Evolutionary conservation across 2,113 vertebrate genomes (phyloP).

Genomic region (Clarias batrachus): DNA sequence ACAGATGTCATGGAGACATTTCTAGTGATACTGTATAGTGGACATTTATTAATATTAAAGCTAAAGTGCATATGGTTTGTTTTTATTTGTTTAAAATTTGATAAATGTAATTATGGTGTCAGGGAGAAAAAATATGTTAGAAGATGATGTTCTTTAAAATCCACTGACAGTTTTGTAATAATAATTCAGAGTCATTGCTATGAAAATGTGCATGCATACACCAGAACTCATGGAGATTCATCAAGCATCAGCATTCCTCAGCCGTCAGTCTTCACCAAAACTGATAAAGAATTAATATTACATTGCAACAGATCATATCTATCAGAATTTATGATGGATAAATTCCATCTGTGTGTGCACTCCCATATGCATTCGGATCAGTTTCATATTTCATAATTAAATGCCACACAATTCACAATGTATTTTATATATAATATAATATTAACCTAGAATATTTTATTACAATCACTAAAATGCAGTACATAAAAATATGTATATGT

Average conservation of each 20-base stretch:
- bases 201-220: neutral
- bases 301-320: neutral
- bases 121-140: neutral
- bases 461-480: neutral
- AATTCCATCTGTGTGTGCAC: too few species aligned
- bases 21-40: neutral
- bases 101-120: neutral
- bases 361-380: too few species aligned
- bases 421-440: conserved; percentile 8
- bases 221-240: neutral
- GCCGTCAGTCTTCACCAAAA: neutral
- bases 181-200: neutral
- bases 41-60: neutral
- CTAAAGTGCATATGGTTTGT: neutral
- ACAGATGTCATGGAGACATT: conserved; percentile 59
- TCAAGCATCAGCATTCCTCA: neutral
- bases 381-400: too few species aligned
- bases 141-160: neutral
- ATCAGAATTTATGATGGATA: neutral
- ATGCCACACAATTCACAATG: too few species aligned
- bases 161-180: neutral
- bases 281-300: neutral
- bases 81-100: neutral
- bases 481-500: neutral
- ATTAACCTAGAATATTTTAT: neutral